Conservation (phyloP, 2,888 invertebrate genomes). For the Chloromyia formosa region DNA sequence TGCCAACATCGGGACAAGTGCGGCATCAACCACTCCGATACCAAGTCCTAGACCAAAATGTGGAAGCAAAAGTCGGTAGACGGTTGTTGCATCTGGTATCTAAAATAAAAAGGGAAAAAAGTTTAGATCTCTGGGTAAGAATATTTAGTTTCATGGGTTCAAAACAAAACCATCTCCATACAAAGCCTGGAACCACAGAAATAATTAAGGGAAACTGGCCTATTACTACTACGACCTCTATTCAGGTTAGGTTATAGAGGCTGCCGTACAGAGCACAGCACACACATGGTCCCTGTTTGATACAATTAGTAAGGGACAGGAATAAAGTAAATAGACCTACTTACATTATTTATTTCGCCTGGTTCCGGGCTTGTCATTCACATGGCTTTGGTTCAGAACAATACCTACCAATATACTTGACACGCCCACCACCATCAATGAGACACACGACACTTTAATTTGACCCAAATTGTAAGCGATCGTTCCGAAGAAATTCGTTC, state of each 20-base stretch:
- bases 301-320: too few relatives aligned
- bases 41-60: slow-evolving; percentile 83
- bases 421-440: slow-evolving; percentile 72
- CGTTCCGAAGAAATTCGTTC: slow-evolving; percentile 80
- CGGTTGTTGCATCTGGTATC: slow-evolving; percentile 72
- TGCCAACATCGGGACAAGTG: slow-evolving; percentile 80
- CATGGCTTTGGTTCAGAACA: too few relatives aligned
- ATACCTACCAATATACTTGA: slow-evolving; percentile 70
- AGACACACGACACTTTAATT: slow-evolving; percentile 70
- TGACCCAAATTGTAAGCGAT: slow-evolving; percentile 73
- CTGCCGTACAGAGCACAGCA: too few relatives aligned
- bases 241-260: too few relatives aligned
- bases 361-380: too few relatives aligned
- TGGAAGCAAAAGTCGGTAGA: slow-evolving; percentile 74
- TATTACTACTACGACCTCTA: too few relatives aligned
- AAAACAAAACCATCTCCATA: background rate
- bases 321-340: too few relatives aligned
- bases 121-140: slow-evolving; percentile 18
- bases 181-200: background rate
- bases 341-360: too few relatives aligned
- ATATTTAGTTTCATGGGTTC: background rate
- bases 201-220: background rate
- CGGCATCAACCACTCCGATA: slow-evolving; percentile 82
- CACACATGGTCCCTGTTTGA: too few relatives aligned
- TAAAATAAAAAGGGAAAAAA: slow-evolving; percentile 52